Evolutionary conservation across 2,888 invertebrate species (phyloP).

Genomic region (Cetonia aurata): DNA sequence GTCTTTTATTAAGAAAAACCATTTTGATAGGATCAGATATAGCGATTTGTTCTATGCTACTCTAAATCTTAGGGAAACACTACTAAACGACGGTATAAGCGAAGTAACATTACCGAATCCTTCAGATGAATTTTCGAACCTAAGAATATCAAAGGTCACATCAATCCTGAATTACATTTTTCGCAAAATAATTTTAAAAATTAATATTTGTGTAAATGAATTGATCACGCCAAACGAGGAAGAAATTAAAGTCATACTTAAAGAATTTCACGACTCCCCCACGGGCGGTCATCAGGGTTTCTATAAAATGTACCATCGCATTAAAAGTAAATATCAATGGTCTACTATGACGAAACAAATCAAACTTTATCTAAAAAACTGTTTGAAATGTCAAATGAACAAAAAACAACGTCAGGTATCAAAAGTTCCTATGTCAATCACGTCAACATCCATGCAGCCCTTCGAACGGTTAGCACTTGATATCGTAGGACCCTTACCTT

Average conservation of each 20-base stretch:
- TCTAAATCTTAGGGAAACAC: no score
- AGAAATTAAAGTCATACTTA: neutral
- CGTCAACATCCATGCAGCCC: constrained; percentile 54
- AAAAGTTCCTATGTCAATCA: constrained; percentile 58
- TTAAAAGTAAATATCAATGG: constrained; percentile 47
- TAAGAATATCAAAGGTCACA: no score
- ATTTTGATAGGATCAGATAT: no score
- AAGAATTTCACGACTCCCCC: constrained; percentile 40
- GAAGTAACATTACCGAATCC: no score
- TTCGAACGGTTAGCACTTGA: constrained; percentile 57
- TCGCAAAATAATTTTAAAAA: no score
- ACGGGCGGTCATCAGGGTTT: constrained; percentile 42
- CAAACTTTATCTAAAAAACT: constrained; percentile 43
- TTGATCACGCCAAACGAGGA: constrained; percentile 4
- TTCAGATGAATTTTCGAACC: no score
- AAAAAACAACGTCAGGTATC: constrained; percentile 50
- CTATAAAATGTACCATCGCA: constrained; percentile 39
- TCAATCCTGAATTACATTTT: no score
- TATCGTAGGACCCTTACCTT: constrained; percentile 56
- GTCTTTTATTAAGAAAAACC: no score
- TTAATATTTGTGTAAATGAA: no score
- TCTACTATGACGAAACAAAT: constrained; percentile 43
- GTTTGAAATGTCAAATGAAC: constrained; percentile 52
- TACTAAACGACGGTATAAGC: no score
- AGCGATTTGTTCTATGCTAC: no score